Base-by-base conservation (phyloP, 2,797 vertebrate species). In the Coracias cyanogaster region DNA sequence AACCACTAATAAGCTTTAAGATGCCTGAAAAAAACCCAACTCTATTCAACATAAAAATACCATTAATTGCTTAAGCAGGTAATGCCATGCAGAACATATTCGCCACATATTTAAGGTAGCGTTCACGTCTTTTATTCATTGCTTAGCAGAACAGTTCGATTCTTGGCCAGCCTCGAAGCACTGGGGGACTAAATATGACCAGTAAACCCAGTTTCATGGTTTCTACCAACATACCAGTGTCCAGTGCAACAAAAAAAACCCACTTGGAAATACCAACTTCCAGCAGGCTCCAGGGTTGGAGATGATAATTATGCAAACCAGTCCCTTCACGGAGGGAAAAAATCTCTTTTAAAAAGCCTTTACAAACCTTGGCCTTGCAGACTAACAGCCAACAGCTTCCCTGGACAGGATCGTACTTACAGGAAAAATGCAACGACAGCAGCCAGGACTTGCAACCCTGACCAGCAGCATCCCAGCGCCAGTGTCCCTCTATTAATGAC, bases 381-480 rank as follows among this genome's bases (percentile, higher is more conserved):
- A 21, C 21, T 3, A 79, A 35, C 24, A 62, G 70, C 26, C 20
- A 70, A 39, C 33, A 43, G 37, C 58, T 62, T 67, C 25, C 16
- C 52, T 4, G 2, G 52, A 21, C 3, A 15, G 57, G 65, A 43
- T 29, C 66, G 45, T 26, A 52, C 2, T 0, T 1, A 4, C 9
- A 57, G 58, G 54, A 46, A 31, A 6, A 8, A 3, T 10, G n/a
- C 45, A 82, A 71, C 8, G 3, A 4, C 41, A 78, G 33, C 26
- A 60, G 22, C 29, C 54, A 51, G 24, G 60, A n/a, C 12, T 24
- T 4, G 1, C n/a, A 9, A 20, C 57, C 64, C 64, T 20, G 19
- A 26, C 12, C 54, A 35, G 37, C 49, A 57, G 45, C 52, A 67
- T 17, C 45, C 48, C 64, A 8, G 2, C 22, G 37, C 41, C 58